These are phyloP conservation scores for Thunnus albacares DNA, from an alignment of 2,797 vertebrate species.

Conservation along the genomic window DNA sequence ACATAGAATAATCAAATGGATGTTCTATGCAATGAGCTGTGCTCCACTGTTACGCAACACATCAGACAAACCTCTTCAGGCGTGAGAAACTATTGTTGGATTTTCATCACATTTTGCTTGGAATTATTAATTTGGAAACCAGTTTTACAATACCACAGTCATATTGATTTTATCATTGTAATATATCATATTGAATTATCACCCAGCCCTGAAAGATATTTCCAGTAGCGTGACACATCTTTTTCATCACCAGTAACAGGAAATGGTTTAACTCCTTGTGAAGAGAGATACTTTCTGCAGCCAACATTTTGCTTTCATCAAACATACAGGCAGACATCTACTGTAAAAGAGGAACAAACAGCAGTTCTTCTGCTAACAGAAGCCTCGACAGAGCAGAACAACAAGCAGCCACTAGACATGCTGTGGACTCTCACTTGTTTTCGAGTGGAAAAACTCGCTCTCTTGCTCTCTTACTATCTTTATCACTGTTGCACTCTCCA, in stretches of 20 bases:
- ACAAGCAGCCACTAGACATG: slow-evolving; percentile 70
- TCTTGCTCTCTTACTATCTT: slow-evolving; percentile 77
- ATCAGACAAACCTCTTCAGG: not conserved
- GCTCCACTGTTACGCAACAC: not conserved
- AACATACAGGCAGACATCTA: slow-evolving; percentile 43
- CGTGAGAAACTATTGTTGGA: not conserved
- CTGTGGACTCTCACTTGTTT: slow-evolving; percentile 73
- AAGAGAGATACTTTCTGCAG: not conserved
- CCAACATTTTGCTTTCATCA: not conserved
- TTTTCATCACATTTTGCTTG: not conserved
- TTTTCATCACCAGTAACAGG: not conserved
- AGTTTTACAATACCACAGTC: not conserved
- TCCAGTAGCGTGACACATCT: not conserved
- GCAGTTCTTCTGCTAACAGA: slow-evolving; percentile 40
- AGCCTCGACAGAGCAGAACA: slow-evolving; percentile 46
- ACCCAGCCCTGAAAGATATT: too few species aligned
- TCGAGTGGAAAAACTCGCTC: slow-evolving; percentile 70
- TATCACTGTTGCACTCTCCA: slow-evolving; percentile 76
- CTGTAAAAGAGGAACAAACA: slow-evolving; percentile 36
- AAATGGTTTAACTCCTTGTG: not conserved
- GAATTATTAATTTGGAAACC: not conserved
- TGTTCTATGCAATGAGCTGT: not conserved
- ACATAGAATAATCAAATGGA: not conserved
- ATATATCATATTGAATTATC: too few species aligned
- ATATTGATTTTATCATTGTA: too few species aligned